phyloP scores from a whole-genome alignment of 2,888 invertebrate species.

The Bombylius discolor region DNA sequence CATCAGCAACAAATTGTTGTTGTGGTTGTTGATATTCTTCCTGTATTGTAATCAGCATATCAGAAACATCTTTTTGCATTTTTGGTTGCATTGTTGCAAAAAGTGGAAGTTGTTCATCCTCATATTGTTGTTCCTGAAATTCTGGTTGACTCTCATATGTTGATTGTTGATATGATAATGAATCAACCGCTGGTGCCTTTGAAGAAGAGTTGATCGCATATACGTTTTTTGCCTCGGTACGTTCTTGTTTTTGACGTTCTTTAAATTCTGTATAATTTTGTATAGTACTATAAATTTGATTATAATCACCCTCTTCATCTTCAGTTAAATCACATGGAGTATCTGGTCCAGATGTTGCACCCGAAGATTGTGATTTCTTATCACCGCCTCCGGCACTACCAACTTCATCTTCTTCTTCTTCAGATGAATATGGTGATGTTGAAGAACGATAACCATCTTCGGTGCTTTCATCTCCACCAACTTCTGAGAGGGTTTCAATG shows the following conservation, averaged over 20 bases:
- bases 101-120: conserved; percentile 4
- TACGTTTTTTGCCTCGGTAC: conserved; percentile 1
- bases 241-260: conserved; percentile 5
- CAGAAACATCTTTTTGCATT: not conserved
- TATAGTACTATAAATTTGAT: conserved; percentile 9
- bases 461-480: conserved; percentile 3
- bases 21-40: not conserved
- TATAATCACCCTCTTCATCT: conserved; percentile 49
- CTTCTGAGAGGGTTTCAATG: conserved; percentile 1
- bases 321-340: conserved; percentile 61
- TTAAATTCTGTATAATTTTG: conserved; percentile 16
- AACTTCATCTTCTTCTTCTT: conserved; percentile 28
- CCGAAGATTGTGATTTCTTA: conserved; percentile 51
- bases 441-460: conserved; percentile 18
- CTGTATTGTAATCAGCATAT: not conserved
- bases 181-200: not conserved
- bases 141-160: conserved; percentile 4
- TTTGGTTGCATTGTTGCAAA: not conserved
- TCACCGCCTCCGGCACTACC: conserved; percentile 1
- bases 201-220: conserved; percentile 4
- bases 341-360: conserved; percentile 80
- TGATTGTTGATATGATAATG: not conserved
- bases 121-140: conserved; percentile 9
- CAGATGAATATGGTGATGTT: conserved; percentile 38
- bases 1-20: not conserved